Evolutionary conservation across 2,888 invertebrate genomes (phyloP), one percentile per base, ranked within the genome.

Genomic region (Apodemia hepburni): DNA sequence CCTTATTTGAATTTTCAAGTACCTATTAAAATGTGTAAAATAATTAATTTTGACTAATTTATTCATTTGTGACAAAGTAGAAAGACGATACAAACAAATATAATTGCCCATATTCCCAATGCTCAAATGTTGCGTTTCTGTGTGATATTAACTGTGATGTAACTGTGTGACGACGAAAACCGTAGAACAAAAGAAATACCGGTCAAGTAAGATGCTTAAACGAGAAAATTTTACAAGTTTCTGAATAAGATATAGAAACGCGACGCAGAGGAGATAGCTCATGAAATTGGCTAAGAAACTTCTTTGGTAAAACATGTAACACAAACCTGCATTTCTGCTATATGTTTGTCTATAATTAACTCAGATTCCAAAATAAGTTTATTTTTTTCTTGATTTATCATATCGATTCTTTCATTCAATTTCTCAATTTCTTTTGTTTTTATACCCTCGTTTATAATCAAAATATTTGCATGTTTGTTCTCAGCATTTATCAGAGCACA

Each of bases 361-460:
- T 27, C 64, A 49, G 67, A 29, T 57, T 85, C 75, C 66, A 69
- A 62, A 27, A 64, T 65, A 57, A 77, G 69, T 65, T 81, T 71
- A 29, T 71, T 61, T 42, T 76, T 79, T 59, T 77, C 69, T 62
- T 68, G 62, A 61, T 68, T 73, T 18, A 85, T 63, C 65, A 74
- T 69, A 7, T 74, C 74, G 29, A 83, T 73, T 74, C 80, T 74
- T n/a, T 78, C 73, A 58, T 82, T 74, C 29, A 87, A 76, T 18
- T 69, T 33, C 33, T 33, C 1, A 33, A 33, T 33, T 8, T 33
- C 33, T 33, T 33, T 33, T 8, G 7, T 33, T 33, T 33, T 33
- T 33, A 8, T 33, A 33, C 33, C 8, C 33, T 33, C 33, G 8
- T 33, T 33, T 33, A 33, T 8, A 33, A 8, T 8, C 33, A 33